Evolutionary conservation across 2,113 vertebrate genomes (phyloP).

Genomic region (Embiotoca jacksoni): DNA sequence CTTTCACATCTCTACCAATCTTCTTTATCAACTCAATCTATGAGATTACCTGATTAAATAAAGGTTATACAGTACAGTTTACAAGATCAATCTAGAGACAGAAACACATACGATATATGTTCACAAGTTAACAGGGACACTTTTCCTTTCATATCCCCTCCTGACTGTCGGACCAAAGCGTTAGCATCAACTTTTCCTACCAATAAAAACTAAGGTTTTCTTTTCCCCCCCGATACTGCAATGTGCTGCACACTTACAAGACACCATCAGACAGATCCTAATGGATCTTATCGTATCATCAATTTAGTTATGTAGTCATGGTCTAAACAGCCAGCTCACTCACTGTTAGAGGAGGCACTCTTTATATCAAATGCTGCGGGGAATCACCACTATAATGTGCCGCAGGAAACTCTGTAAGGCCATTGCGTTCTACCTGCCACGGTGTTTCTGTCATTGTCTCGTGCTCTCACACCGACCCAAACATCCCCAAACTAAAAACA

Average conservation of each 20-base stretch:
- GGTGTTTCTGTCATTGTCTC: conserved; percentile 8
- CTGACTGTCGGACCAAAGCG: background rate
- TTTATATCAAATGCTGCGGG: background rate
- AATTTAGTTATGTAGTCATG: background rate
- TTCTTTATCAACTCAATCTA: conserved; percentile 8
- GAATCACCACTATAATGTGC: background rate
- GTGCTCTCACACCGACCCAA: background rate
- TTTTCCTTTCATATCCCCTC: background rate
- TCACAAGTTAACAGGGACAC: background rate
- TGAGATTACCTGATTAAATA: background rate
- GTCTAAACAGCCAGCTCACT: conserved; percentile 8
- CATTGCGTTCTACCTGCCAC: too few species aligned
- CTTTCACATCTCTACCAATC: conserved; percentile 23
- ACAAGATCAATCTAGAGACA: background rate
- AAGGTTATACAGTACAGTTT: background rate
- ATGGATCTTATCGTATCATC: background rate
- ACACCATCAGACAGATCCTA: conserved; percentile 1
- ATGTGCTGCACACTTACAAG: background rate
- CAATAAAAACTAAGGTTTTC: background rate
- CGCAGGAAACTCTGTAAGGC: background rate
- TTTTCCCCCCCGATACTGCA: conserved; percentile 3
- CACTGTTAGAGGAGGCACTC: background rate
- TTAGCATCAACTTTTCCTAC: background rate
- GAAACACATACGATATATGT: background rate
- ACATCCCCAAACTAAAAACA: background rate